Evolutionary conservation across 2,113 vertebrate genomes (phyloP).

Genomic region (Todiramphus saurophagus): DNA sequence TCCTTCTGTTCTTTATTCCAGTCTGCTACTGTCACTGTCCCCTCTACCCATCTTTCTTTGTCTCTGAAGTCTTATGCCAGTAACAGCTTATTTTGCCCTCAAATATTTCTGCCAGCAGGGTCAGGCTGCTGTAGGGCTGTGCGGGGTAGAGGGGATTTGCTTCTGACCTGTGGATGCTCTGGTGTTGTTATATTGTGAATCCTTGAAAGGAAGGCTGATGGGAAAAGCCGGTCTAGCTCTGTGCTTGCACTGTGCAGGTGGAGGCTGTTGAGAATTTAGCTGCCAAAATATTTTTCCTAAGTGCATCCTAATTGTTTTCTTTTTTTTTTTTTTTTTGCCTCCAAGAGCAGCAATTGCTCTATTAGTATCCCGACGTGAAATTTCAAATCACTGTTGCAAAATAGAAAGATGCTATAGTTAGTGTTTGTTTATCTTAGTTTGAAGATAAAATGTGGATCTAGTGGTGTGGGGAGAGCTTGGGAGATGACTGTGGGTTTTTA

Average conservation of each 20-base stretch:
- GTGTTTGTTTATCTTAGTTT: not conserved
- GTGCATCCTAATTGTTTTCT: not conserved
- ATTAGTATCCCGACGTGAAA: not conserved
- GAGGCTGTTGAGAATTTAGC: not conserved
- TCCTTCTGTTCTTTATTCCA: not conserved
- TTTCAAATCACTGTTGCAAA: not conserved
- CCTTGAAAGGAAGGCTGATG: not conserved
- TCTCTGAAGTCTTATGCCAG: not conserved
- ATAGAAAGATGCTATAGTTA: not conserved
- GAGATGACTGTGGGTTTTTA: not conserved
- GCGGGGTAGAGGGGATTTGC: not conserved
- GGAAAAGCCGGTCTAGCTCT: not conserved
- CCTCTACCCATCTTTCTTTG: not conserved
- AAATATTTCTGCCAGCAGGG: not conserved
- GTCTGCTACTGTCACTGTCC: not conserved
- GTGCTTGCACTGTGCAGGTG: not conserved
- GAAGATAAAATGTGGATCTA: constrained; percentile 8
- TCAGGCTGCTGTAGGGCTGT: not conserved
- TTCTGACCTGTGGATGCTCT: not conserved
- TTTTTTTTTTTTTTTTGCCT: not conserved
- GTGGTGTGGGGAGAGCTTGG: not conserved
- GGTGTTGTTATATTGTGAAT: not conserved
- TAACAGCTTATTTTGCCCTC: not conserved
- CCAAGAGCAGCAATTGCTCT: not conserved
- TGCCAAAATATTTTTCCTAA: not conserved